Evolutionary conservation across 2,888 invertebrate species (phyloP).

Genomic region (Meta bourneti): DNA sequence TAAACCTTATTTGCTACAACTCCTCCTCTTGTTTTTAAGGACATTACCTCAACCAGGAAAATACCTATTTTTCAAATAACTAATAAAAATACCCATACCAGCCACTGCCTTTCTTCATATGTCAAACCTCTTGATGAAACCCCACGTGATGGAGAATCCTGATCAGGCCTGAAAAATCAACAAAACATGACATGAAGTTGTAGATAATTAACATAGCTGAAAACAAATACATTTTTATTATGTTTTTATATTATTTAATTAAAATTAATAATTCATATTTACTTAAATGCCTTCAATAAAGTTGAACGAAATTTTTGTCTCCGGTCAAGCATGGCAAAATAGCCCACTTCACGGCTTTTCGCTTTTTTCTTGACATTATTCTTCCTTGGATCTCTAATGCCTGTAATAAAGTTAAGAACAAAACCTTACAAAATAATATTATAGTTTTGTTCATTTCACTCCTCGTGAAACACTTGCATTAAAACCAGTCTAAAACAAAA

Average conservation of each 20-base stretch:
- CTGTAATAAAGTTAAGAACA: not conserved
- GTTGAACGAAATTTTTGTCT: conserved; percentile 59
- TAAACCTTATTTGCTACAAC: too few relatives aligned
- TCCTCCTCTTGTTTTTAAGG: too few relatives aligned
- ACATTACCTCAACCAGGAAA: too few relatives aligned
- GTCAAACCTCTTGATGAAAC: conserved; percentile 43
- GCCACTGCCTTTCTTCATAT: conserved; percentile 64
- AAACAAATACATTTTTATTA: not conserved
- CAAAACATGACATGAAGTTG: not conserved
- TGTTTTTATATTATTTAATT: not conserved
- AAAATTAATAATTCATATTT: not conserved
- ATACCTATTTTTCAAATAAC: too few relatives aligned
- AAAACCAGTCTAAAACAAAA: not conserved
- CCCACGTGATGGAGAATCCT: conserved; percentile 3
- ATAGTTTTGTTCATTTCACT: not conserved
- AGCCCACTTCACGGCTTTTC: conserved; percentile 24
- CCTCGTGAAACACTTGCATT: not conserved
- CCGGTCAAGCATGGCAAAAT: conserved; percentile 58
- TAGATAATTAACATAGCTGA: too few relatives aligned
- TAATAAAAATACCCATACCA: conserved; percentile 17
- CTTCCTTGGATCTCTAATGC: not conserved
- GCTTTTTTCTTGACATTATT: conserved; percentile 2
- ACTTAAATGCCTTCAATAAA: conserved; percentile 60
- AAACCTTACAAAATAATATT: too few relatives aligned
- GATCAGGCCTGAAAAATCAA: conserved; percentile 32